A percentile compares a stretch with the other conserved stretches of the same genome.
phyloP scores from a whole-genome alignment of 2,113 vertebrate species.

The Mormyrus lacerda region DNA sequence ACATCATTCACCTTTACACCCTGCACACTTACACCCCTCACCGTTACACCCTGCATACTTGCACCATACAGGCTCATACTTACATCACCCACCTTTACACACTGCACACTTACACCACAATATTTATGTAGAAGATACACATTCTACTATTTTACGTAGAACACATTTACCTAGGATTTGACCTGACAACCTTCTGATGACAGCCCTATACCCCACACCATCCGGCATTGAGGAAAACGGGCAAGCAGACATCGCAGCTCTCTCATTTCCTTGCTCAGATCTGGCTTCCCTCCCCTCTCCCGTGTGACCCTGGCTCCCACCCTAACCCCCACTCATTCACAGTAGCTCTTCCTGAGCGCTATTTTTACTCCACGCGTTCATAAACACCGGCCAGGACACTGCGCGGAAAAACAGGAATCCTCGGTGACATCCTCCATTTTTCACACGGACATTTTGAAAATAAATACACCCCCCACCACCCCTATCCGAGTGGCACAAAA shows the following conservation, averaged over 20 bases:
- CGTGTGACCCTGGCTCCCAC: not conserved
- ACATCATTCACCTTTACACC: not conserved
- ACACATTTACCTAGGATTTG: not conserved
- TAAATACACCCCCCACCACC: not conserved
- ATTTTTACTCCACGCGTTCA: constrained; percentile 17
- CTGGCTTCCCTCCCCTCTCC: not conserved
- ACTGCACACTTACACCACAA: too few relatives aligned
- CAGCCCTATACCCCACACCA: not conserved
- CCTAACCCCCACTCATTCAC: not conserved
- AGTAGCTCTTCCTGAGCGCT: constrained; percentile 27
- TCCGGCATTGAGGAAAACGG: not conserved
- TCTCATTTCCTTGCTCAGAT: not conserved
- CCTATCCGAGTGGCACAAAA: not conserved
- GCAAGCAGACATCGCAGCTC: not conserved
- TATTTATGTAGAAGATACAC: not conserved
- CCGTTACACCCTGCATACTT: not conserved
- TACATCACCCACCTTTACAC: not conserved
- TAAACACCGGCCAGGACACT: not conserved
- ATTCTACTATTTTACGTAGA: too few relatives aligned
- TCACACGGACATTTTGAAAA: not conserved
- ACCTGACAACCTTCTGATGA: not conserved
- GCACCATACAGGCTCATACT: not conserved
- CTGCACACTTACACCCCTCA: not conserved
- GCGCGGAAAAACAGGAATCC: not conserved
- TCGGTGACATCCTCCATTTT: not conserved